Base-by-base conservation (phyloP, 64 coral and sea anemone genomes). In the Trachythela sp. region DNA sequence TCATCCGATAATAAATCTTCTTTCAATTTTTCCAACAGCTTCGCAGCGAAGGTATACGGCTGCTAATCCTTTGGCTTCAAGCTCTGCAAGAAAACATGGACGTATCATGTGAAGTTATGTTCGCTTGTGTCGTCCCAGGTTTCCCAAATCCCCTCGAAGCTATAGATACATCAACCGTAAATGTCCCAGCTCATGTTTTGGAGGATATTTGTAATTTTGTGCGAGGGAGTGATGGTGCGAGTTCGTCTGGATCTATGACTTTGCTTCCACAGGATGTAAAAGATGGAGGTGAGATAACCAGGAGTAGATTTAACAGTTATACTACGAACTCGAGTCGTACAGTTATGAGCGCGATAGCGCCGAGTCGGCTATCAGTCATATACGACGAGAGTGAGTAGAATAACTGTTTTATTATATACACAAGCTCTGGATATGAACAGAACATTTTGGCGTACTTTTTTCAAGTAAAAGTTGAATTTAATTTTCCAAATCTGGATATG, bases 1-100 rank as follows among this genome's bases (percentile, higher is more conserved):
- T 54, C 32, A 6, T 85, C 9, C 24, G 4, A 45, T 11, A 45
- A 6, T 45, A 11, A 45, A 45, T 45, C 42, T 45, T 45, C 42
- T 45, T 11, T 6, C 11, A 11, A 45, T 45, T 45, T 45, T 45
- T 11, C 42, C 11, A 6, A 11, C n/a, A 97, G 95, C 54, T 97
- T 49, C 83, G 95, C 9, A 92, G 95, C 35, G 95, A 97, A 41
- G 95, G 95, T 76, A 91, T 90, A 50, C 87, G 95, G 31, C 83
- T 97, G 77, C 92, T 97, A 29, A 92, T 97, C 85, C 88, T 97
- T 35, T 97, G 95, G 95, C 94, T 92, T 83, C 95, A 97, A 83
- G 88, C 90, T 2, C 86, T 97, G 30, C 92, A 94, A 33, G 95
- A 84, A 17, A 97, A 89, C 36, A 87, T 91, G 33, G 93, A 97